Conservation (phyloP, 1,140 invertebrate species). For the Drosophila orosa region DNA sequence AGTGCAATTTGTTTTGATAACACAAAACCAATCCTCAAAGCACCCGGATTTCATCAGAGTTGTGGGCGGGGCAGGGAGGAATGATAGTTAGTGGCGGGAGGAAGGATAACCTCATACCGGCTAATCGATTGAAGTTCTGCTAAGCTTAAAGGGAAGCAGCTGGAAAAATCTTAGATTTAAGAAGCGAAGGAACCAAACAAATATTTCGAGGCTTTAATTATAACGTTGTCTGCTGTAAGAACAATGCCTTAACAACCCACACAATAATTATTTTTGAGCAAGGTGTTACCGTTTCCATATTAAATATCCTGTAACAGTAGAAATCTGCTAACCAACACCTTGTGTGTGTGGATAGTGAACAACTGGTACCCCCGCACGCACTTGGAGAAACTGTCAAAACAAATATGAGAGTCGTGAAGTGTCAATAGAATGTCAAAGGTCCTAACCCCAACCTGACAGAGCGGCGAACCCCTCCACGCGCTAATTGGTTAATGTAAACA, state of each 20-base stretch:
- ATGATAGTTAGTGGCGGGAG: slow-evolving; percentile 14
- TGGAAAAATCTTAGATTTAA: neutral
- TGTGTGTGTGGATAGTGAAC: too few species aligned
- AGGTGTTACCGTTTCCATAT: neutral
- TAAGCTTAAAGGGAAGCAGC: neutral
- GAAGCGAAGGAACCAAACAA: too few species aligned
- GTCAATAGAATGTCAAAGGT: slow-evolving; percentile 77
- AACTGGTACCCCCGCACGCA: slow-evolving; percentile 28
- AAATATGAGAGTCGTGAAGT: slow-evolving; percentile 74
- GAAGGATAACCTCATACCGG: neutral
- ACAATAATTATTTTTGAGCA: neutral
- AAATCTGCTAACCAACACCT: neutral
- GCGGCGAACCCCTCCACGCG: slow-evolving; percentile 26
- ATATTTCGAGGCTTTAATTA: too few species aligned
- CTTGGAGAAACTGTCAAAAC: slow-evolving; percentile 60
- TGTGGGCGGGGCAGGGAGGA: neutral
- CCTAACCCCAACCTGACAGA: slow-evolving; percentile 41
- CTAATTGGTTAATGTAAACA: slow-evolving; percentile 83
- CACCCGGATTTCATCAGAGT: slow-evolving; percentile 22
- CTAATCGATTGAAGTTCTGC: slow-evolving; percentile 17
- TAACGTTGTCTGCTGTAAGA: too few species aligned
- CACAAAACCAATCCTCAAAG: slow-evolving; percentile 57
- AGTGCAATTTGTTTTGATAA: slow-evolving; percentile 76
- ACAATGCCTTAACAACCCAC: too few species aligned
- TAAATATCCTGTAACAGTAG: neutral